These are phyloP conservation scores for Carduelis carduelis DNA, from an alignment of 2,797 vertebrate species.

Conservation along the genomic window DNA sequence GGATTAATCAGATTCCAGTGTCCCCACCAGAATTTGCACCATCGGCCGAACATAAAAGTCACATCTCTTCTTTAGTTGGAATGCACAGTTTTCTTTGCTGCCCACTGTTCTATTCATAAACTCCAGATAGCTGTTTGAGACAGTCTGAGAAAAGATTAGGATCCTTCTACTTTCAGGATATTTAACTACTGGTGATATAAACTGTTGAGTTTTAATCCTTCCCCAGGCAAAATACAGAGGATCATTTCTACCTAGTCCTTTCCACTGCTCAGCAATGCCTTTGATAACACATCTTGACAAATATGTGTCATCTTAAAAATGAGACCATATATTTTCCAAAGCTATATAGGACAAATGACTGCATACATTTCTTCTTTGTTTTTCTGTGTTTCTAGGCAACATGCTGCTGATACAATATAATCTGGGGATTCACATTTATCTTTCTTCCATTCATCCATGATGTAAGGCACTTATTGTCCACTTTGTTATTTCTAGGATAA, in stretches of 20 bases:
- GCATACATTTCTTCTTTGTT: neutral
- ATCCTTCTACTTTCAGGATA: neutral
- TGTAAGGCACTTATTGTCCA: constrained; percentile 6
- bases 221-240: neutral
- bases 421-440: neutral
- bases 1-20: neutral
- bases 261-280: neutral
- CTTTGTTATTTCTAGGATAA: constrained; percentile 21
- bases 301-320: neutral
- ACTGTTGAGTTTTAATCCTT: neutral
- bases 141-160: neutral
- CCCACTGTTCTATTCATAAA: neutral
- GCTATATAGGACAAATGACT: neutral
- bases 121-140: neutral
- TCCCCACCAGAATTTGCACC: neutral
- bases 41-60: neutral
- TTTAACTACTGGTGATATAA: neutral
- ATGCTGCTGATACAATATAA: neutral
- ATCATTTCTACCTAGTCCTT: neutral
- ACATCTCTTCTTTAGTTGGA: neutral
- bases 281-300: neutral
- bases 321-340: neutral
- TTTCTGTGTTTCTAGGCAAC: neutral
- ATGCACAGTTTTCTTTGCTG: neutral
- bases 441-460: constrained; percentile 21